A percentile compares a stretch with the other conserved stretches of the same genome.
These are phyloP conservation scores for Micrasema longulum DNA, from an alignment of 1,140 invertebrate species.

Conservation along the genomic window DNA sequence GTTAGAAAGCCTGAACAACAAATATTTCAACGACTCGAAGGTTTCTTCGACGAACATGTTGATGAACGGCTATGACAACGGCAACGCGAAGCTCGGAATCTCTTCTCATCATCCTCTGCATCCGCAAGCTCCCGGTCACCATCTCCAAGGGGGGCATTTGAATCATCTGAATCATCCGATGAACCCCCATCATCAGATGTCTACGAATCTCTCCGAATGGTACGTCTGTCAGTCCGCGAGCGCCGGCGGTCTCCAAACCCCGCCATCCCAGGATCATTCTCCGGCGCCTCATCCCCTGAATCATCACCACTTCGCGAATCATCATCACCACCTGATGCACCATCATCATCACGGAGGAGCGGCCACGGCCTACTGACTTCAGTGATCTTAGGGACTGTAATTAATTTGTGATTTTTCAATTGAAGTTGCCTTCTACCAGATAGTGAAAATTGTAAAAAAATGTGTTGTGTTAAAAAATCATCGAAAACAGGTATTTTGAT, in stretches of 20 bases:
- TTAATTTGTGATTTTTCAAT: slow-evolving; percentile 42
- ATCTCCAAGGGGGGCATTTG: slow-evolving; percentile 62
- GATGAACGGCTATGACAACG: slow-evolving; percentile 58
- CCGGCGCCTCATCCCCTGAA: slow-evolving; percentile 51
- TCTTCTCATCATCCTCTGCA: slow-evolving; percentile 60
- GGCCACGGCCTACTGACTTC: slow-evolving; percentile 67
- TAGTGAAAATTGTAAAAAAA: not conserved
- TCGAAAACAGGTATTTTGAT: not conserved
- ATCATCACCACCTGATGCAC: slow-evolving; percentile 58
- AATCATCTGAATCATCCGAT: slow-evolving; percentile 44
- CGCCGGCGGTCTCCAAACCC: slow-evolving; percentile 50
- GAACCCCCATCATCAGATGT: slow-evolving; percentile 48
- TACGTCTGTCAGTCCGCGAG: slow-evolving; percentile 61
- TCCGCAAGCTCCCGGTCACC: slow-evolving; percentile 58
- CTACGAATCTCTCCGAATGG: slow-evolving; percentile 59
- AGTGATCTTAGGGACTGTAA: slow-evolving; percentile 64
- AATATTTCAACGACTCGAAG: slow-evolving; percentile 65
- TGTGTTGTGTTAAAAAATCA: not conserved
- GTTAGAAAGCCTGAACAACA: slow-evolving; percentile 66
- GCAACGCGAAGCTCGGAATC: slow-evolving; percentile 55
- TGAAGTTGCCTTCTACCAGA: slow-evolving; percentile 17
- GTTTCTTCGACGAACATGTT: slow-evolving; percentile 27
- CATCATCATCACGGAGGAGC: slow-evolving; percentile 66
- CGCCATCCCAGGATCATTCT: slow-evolving; percentile 52
- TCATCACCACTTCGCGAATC: slow-evolving; percentile 53